Conservation (phyloP, 2,888 invertebrate genomes). For the Boloria selene region DNA sequence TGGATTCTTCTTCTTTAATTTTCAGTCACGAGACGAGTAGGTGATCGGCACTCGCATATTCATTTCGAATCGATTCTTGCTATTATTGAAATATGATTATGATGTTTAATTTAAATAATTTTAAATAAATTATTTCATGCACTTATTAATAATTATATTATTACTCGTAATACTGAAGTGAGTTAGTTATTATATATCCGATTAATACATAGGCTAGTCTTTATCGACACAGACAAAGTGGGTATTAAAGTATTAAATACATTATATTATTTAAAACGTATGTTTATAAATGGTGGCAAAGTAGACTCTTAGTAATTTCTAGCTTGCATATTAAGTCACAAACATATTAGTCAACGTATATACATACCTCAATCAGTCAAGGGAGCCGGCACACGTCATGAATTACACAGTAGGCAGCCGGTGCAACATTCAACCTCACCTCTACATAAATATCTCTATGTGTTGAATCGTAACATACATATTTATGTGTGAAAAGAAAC, state of each 20-base stretch:
- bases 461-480: constrained; percentile 24
- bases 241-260: no score
- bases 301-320: no score
- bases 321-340: constrained; percentile 27
- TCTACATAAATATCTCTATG: constrained; percentile 14
- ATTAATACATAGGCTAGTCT: no score
- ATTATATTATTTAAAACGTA: no score
- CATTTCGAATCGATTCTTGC: constrained; percentile 27
- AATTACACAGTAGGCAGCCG: constrained; percentile 63
- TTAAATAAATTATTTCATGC: not conserved
- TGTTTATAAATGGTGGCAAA: no score
- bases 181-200: no score
- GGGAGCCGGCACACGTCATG: constrained; percentile 64
- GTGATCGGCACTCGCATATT: constrained; percentile 41
- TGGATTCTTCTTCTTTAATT: constrained; percentile 79
- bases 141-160: no score
- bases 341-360: constrained; percentile 53
- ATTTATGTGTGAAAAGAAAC: constrained; percentile 30
- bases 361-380: constrained; percentile 69
- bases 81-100: not conserved
- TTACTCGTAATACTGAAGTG: not conserved
- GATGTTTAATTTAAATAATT: constrained; percentile 1
- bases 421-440: constrained; percentile 27
- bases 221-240: no score
- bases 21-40: constrained; percentile 76